Evolutionary conservation across 2,797 vertebrate species (phyloP).

Genomic region (Pseudomugil gertrudae): DNA sequence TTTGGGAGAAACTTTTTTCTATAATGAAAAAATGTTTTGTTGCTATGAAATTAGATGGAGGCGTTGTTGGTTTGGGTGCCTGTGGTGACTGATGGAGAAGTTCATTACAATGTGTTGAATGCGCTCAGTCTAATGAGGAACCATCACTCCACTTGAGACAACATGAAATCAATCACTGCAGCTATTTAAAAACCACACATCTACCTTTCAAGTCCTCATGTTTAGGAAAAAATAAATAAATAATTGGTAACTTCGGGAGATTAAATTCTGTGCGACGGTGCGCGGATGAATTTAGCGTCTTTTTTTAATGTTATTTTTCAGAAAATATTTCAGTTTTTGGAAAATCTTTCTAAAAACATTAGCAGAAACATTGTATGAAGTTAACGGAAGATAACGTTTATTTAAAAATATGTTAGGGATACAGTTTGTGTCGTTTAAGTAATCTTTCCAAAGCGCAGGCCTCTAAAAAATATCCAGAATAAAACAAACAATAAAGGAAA

Average conservation of each 20-base stretch:
- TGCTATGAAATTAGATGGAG: background rate
- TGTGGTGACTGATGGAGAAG: constrained; percentile 73
- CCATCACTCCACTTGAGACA: constrained; percentile 80
- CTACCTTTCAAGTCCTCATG: constrained; percentile 8
- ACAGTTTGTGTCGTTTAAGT: background rate
- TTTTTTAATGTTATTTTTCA: background rate
- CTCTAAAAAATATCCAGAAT: constrained; percentile 24
- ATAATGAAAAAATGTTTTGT: background rate
- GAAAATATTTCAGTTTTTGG: background rate
- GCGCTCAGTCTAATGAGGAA: constrained; percentile 77
- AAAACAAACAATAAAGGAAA: constrained; percentile 4
- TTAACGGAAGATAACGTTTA: background rate
- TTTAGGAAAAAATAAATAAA: background rate
- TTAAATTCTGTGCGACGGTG: background rate
- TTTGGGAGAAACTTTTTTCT: background rate
- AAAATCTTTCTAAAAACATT: background rate
- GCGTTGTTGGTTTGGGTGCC: constrained; percentile 17
- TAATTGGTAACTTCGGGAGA: constrained; percentile 4
- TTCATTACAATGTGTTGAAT: constrained; percentile 80
- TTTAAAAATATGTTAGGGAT: background rate
- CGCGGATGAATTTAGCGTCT: background rate
- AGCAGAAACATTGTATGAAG: background rate
- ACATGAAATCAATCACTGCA: constrained; percentile 78
- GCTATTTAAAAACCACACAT: constrained; percentile 52
- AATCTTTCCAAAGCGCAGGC: constrained; percentile 10